These are phyloP conservation scores for Orycteropus afer DNA, from an alignment of 2,113 vertebrate species.

Conservation along the genomic window DNA sequence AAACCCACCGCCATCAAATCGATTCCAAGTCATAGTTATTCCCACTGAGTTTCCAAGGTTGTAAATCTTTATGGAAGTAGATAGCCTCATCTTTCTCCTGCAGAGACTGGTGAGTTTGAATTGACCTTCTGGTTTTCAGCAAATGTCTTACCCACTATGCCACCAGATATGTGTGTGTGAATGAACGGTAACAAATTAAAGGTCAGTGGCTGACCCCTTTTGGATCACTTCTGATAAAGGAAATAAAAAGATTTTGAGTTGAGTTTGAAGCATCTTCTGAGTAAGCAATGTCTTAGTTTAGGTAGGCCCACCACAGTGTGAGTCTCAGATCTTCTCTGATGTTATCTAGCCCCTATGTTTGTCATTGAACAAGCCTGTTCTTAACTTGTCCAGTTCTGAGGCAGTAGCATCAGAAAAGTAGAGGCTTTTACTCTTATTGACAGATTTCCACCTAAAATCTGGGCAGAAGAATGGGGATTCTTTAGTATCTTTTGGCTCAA, in stretches of 20 bases:
- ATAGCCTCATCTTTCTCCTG: no score
- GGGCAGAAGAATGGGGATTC: neutral
- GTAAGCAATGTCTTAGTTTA: neutral
- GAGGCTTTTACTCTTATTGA: neutral
- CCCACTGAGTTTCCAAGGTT: no score
- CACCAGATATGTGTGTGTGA: no score
- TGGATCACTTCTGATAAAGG: neutral
- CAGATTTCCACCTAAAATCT: neutral
- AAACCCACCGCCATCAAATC: no score
- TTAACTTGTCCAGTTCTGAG: neutral
- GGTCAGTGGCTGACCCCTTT: neutral
- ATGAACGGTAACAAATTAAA: neutral
- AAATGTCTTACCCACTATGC: no score
- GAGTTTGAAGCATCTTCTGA: neutral
- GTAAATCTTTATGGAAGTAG: no score
- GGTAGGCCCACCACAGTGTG: neutral
- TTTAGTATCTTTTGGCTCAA: neutral
- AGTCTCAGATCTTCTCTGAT: neutral
- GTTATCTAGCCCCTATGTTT: neutral
- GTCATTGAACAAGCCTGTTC: neutral
- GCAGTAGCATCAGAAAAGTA: accelerated
- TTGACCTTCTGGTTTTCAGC: no score
- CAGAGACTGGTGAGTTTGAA: no score
- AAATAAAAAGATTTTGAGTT: neutral
- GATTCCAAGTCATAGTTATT: no score